These are phyloP conservation scores for Zosterops japonicus DNA, from an alignment of 2,113 vertebrate genomes.

Conservation along the genomic window DNA sequence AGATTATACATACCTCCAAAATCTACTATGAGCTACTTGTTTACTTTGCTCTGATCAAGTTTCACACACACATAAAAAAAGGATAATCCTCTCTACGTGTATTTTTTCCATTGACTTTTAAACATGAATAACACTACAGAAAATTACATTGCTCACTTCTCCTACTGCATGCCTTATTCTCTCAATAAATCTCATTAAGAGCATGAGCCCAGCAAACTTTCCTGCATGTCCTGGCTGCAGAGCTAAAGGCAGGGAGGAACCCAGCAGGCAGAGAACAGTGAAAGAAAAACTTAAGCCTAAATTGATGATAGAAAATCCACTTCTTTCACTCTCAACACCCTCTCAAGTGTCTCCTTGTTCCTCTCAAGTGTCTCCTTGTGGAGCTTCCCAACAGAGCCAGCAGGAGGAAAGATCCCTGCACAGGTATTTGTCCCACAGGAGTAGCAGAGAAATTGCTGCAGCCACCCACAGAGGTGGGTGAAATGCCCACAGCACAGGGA, in stretches of 20 bases:
- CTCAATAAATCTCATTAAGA: background rate
- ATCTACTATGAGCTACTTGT: constrained; percentile 7
- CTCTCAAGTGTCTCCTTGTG: background rate
- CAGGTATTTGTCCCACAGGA: background rate
- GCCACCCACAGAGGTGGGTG: background rate
- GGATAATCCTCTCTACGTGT: background rate
- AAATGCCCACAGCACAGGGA: background rate
- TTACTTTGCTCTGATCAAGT: constrained; percentile 6
- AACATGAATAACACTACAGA: background rate
- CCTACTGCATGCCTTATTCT: background rate
- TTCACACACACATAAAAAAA: constrained; percentile 24
- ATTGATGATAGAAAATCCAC: background rate
- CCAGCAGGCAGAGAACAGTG: background rate
- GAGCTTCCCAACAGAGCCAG: background rate
- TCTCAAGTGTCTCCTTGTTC: background rate
- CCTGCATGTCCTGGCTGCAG: background rate
- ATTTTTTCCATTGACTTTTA: constrained; percentile 32
- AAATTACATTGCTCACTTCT: background rate
- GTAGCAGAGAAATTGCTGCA: background rate
- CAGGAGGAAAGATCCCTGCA: background rate
- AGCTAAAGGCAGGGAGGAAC: background rate
- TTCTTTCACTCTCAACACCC: background rate
- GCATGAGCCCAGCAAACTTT: background rate
- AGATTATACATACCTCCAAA: constrained; percentile 1
- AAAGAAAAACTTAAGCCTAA: background rate